Conservation (phyloP, 2,797 vertebrate species). For the Coccyzus lansbergi region DNA sequence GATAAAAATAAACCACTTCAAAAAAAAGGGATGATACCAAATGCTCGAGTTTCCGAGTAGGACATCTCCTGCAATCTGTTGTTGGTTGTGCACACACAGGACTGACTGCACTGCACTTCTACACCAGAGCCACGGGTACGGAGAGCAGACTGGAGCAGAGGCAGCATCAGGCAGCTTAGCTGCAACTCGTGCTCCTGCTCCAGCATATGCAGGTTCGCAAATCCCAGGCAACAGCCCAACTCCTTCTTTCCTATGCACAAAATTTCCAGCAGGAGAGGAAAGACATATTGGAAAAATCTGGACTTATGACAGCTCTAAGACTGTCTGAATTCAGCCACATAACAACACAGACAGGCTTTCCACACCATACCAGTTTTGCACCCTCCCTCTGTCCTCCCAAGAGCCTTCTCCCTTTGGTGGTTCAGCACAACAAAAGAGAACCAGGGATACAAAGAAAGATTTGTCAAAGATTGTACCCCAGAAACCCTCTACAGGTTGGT, state of each 20-base stretch:
- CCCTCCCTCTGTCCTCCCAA: background rate
- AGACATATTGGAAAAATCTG: background rate
- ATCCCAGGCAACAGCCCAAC: background rate
- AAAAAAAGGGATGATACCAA: background rate
- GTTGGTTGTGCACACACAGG: background rate
- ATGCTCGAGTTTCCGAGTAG: background rate
- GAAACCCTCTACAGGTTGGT: background rate
- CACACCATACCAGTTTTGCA: background rate
- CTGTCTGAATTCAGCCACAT: background rate
- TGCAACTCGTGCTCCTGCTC: background rate
- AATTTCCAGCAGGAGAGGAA: background rate
- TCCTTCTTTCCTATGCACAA: background rate
- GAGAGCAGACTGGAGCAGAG: background rate
- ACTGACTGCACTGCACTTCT: background rate
- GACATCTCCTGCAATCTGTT: background rate
- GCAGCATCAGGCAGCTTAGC: background rate
- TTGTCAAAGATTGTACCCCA: background rate
- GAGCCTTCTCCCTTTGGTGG: background rate
- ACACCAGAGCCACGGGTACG: rapidly evolving
- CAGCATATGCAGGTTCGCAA: background rate
- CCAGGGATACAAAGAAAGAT: background rate
- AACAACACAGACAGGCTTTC: background rate
- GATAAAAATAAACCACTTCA: background rate
- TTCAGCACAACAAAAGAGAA: background rate
- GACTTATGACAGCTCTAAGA: background rate